Percentiles rank a stretch among this genome's conserved stretches.
Conservation (phyloP, 1,140 invertebrate genomes). For the Whitmania pigra region DNA sequence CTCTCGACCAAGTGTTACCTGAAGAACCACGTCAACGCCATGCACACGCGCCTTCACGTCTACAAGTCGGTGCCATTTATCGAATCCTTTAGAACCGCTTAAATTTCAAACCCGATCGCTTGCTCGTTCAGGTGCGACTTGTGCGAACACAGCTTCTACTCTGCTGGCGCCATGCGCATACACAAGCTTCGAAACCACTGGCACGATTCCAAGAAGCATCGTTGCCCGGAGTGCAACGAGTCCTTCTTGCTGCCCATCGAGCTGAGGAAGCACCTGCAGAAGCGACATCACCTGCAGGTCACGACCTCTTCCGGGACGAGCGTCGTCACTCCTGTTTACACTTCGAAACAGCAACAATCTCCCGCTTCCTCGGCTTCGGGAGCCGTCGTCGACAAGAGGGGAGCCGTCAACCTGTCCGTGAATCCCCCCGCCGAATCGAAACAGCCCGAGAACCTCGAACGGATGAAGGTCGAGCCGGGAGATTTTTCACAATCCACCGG, state of each 20-base stretch:
- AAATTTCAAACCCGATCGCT: no score
- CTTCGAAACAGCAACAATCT: no score
- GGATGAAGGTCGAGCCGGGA: no score
- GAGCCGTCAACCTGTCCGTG: no score
- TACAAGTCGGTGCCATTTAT: not conserved
- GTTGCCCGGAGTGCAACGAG: slow-evolving; percentile 21
- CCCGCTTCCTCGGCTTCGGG: no score
- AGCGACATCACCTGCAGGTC: slow-evolving; percentile 13
- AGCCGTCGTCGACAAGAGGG: no score
- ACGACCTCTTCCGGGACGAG: no score
- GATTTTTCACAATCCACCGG: no score
- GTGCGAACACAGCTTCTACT: slow-evolving; percentile 23
- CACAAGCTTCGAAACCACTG: slow-evolving; percentile 26
- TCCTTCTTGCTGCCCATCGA: slow-evolving; percentile 24
- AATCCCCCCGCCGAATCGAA: no score
- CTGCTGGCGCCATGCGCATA: slow-evolving; percentile 24
- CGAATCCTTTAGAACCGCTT: no score
- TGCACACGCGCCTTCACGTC: slow-evolving; percentile 23
- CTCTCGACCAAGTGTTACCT: slow-evolving; percentile 25
- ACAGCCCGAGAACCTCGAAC: no score
- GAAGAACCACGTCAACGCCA: slow-evolving; percentile 25
- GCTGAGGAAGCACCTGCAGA: slow-evolving; percentile 24
- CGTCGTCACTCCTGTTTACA: no score
- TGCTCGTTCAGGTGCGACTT: slow-evolving; percentile 19
- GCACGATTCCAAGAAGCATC: slow-evolving; percentile 24